Evolutionary conservation across 2,888 invertebrate species (phyloP).

Genomic region (Sepioteuthis lessoniana): DNA sequence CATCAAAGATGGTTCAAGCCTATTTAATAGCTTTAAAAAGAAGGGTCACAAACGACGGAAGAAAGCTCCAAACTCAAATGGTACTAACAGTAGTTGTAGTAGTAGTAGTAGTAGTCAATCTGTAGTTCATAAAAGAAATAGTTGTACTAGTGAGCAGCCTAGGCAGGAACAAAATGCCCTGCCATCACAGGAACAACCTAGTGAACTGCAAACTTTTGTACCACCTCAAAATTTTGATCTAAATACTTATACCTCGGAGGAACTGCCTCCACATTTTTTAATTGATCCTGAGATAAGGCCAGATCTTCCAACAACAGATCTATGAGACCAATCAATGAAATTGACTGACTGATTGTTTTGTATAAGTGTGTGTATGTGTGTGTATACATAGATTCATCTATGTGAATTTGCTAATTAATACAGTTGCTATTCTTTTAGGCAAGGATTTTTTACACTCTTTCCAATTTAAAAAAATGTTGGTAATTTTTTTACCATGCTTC

Average conservation of each 20-base stretch:
- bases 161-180: background rate
- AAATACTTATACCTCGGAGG: background rate
- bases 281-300: constrained; percentile 43
- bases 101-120: background rate
- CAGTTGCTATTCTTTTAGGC: background rate
- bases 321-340: background rate
- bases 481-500: background rate
- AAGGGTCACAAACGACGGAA: background rate
- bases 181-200: background rate
- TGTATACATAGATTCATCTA: background rate
- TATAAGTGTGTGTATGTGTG: background rate
- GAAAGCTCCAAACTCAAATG: background rate
- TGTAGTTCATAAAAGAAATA: background rate
- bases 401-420: background rate
- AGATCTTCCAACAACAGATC: constrained; percentile 44
- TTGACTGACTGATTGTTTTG: background rate
- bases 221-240: background rate
- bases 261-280: constrained; percentile 44
- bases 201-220: constrained; percentile 25
- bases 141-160: background rate
- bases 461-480: background rate
- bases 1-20: background rate
- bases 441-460: background rate
- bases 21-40: constrained; percentile 8
- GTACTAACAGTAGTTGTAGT: background rate